phyloP scores from a whole-genome alignment of 2,113 vertebrate genomes.

The Craseonycteris thonglongyai region DNA sequence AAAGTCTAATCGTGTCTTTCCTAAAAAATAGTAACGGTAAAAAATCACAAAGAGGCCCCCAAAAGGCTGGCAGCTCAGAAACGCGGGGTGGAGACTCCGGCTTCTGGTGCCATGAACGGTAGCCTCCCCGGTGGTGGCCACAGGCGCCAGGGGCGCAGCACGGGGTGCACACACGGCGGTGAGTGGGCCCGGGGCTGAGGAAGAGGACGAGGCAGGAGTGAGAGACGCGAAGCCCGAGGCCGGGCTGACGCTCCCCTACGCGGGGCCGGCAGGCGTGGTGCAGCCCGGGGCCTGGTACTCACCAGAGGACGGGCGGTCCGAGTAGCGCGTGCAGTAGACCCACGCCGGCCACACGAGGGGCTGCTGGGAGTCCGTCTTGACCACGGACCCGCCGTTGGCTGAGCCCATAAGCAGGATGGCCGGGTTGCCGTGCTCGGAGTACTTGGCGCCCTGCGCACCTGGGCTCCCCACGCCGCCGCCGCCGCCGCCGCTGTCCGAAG shows the following conservation, averaged over 20 bases:
- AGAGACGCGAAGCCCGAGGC: neutral
- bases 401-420: constrained; percentile 87
- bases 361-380: constrained; percentile 85
- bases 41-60: constrained; percentile 6
- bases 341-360: constrained; percentile 95
- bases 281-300: constrained; percentile 76
- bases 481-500: constrained; percentile 63
- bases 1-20: neutral
- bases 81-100: neutral
- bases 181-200: neutral
- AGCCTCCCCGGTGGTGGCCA: neutral
- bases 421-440: constrained; percentile 86
- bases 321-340: constrained; percentile 98
- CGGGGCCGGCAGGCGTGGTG: neutral
- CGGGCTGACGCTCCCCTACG: neutral
- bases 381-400: constrained; percentile 81
- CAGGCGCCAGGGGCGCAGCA: neutral
- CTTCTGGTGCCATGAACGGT: neutral
- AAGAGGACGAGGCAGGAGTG: neutral
- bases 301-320: constrained; percentile 98
- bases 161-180: neutral
- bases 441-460: constrained; percentile 81
- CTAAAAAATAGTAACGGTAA: constrained; percentile 8
- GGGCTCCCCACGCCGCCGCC: constrained; percentile 74
- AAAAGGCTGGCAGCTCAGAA: neutral